These are phyloP conservation scores for Lagocephalus sceleratus DNA, from an alignment of 2,797 vertebrate genomes.

Conservation along the genomic window DNA sequence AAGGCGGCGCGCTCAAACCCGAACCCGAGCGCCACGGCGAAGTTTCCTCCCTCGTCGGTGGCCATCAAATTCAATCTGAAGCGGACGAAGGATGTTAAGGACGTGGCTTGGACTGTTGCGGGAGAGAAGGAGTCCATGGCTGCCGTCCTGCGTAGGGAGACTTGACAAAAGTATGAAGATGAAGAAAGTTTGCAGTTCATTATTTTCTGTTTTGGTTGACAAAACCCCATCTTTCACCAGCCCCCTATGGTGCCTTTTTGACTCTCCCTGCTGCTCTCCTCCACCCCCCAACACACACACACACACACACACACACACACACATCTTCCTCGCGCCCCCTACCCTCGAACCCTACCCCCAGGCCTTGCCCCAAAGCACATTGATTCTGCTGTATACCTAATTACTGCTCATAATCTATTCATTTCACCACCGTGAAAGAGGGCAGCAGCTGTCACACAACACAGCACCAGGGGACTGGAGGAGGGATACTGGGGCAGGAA, in stretches of 20 bases:
- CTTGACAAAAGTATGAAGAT: too few relatives aligned
- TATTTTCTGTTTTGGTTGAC: slow-evolving; percentile 12
- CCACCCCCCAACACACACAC: slow-evolving; percentile 68
- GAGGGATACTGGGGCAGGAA: slow-evolving; percentile 39
- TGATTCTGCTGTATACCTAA: slow-evolving; percentile 99
- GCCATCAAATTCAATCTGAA: too few relatives aligned
- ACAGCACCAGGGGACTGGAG: slow-evolving; percentile 73
- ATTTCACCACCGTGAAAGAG: slow-evolving; percentile 93
- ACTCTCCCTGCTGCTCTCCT: slow-evolving; percentile 50
- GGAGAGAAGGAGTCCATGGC: too few relatives aligned
- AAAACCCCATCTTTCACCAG: slow-evolving; percentile 5
- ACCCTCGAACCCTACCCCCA: slow-evolving; percentile 86
- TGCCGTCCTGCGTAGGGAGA: too few relatives aligned
- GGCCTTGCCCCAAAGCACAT: slow-evolving; percentile 97
- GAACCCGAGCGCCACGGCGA: too few relatives aligned
- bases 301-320: slow-evolving; percentile 60
- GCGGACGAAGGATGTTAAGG: too few relatives aligned
- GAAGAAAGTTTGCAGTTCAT: slow-evolving; percentile 3
- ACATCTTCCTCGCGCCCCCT: slow-evolving; percentile 75
- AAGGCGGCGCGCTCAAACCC: too few relatives aligned
- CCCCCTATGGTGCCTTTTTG: slow-evolving; percentile 38
- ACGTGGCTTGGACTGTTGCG: too few relatives aligned
- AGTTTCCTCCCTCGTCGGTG: too few relatives aligned
- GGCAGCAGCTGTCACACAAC: slow-evolving; percentile 98
- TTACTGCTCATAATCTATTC: slow-evolving; percentile 99